These are phyloP conservation scores for Microplitis demolitor DNA, from an alignment of 1,140 invertebrate genomes.

Conservation along the genomic window DNA sequence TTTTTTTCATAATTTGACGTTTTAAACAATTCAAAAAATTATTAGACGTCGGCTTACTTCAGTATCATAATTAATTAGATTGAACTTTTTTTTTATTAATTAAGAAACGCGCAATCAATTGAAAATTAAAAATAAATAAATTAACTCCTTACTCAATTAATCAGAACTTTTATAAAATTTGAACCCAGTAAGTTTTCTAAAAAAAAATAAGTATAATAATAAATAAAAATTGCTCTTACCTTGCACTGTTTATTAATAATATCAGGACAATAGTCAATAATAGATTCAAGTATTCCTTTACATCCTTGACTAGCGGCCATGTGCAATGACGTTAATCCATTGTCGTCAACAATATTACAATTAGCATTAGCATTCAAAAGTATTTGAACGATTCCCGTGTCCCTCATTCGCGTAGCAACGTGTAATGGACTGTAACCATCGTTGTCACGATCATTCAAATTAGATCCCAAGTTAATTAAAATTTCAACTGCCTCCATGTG, in stretches of 20 bases:
- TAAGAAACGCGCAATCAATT: too few relatives aligned
- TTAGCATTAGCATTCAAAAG: slow-evolving; percentile 67
- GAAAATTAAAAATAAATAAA: too few relatives aligned
- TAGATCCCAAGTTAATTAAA: slow-evolving; percentile 66
- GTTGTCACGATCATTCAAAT: slow-evolving; percentile 69
- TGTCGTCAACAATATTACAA: slow-evolving; percentile 65
- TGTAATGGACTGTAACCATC: slow-evolving; percentile 83
- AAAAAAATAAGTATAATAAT: background rate
- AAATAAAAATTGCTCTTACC: slow-evolving; percentile 57
- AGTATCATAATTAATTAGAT: too few relatives aligned
- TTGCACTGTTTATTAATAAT: slow-evolving; percentile 75
- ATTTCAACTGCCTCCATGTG: slow-evolving; percentile 71
- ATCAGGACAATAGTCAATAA: slow-evolving; percentile 68
- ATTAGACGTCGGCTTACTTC: too few relatives aligned
- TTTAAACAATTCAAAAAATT: too few relatives aligned
- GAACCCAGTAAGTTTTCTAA: too few relatives aligned
- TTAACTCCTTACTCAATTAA: too few relatives aligned
- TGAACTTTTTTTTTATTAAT: too few relatives aligned
- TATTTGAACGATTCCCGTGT: slow-evolving; percentile 74
- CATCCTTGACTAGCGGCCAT: slow-evolving; percentile 76
- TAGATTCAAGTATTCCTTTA: slow-evolving; percentile 71
- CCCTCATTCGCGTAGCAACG: slow-evolving; percentile 78
- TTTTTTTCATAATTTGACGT: too few relatives aligned
- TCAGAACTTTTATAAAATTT: too few relatives aligned
- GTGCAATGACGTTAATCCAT: slow-evolving; percentile 74